Conservation (phyloP, 2,113 vertebrate species). For the Bambusicola thoracicus region DNA sequence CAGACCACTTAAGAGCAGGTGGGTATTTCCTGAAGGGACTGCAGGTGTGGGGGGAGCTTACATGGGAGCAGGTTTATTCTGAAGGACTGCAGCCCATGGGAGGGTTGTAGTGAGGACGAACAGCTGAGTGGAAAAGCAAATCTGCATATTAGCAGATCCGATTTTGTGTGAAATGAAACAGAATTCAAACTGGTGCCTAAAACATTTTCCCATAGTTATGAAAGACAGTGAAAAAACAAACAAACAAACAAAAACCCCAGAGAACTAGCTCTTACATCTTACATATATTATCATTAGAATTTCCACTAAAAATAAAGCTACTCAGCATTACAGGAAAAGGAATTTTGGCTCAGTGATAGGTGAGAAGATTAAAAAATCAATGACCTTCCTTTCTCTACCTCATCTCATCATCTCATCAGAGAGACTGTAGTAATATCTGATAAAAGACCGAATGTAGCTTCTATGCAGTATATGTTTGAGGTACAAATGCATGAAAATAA, state of each 20-base stretch:
- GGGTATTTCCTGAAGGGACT: neutral
- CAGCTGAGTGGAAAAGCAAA: neutral
- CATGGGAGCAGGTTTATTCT: no score
- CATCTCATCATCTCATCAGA: no score
- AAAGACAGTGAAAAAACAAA: neutral
- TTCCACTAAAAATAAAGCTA: neutral
- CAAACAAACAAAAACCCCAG: neutral
- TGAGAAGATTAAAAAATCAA: neutral
- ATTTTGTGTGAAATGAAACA: neutral
- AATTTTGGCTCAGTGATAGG: neutral
- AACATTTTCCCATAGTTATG: neutral
- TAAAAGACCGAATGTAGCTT: neutral
- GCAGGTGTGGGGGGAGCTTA: no score
- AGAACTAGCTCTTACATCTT: neutral
- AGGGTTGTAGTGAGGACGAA: neutral
- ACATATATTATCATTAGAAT: neutral
- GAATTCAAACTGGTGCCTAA: neutral
- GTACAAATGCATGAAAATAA: neutral
- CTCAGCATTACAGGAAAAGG: neutral
- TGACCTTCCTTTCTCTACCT: neutral
- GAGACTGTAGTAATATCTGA: neutral
- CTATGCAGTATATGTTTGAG: neutral
- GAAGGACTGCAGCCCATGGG: neutral
- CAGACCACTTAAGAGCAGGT: neutral
- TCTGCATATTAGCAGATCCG: fast-evolving